Conservation (phyloP, 1,140 invertebrate species). For the Asobara japonica region DNA sequence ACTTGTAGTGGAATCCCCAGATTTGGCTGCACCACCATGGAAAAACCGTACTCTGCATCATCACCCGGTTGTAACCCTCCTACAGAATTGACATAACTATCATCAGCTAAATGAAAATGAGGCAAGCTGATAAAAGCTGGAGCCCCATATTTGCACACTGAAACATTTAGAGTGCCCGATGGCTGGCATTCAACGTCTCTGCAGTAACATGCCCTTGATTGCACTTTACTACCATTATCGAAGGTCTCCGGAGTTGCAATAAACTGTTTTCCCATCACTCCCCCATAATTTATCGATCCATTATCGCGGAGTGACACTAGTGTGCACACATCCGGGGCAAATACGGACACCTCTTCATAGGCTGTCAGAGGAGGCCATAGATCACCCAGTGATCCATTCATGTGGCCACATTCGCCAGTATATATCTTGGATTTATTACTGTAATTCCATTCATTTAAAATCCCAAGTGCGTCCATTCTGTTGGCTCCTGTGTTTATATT, state of each 20-base stretch:
- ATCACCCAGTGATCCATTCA: conserved; percentile 80
- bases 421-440: conserved; percentile 69
- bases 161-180: conserved; percentile 74
- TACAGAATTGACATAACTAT: conserved; percentile 71
- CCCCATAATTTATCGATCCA: conserved; percentile 56
- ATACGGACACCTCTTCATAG: conserved; percentile 70
- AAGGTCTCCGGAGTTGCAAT: conserved; percentile 70
- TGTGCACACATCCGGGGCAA: conserved; percentile 78
- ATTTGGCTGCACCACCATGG: conserved; percentile 77
- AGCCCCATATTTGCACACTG: conserved; percentile 76
- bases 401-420: conserved; percentile 69
- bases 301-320: conserved; percentile 57
- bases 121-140: conserved; percentile 86
- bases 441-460: conserved; percentile 75
- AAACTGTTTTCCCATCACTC: conserved; percentile 71
- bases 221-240: conserved; percentile 76
- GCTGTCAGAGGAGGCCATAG: conserved; percentile 76
- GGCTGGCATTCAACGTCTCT: conserved; percentile 58
- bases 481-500: conserved; percentile 77
- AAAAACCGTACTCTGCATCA: conserved; percentile 74
- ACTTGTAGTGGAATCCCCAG: conserved; percentile 77
- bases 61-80: conserved; percentile 77
- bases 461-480: conserved; percentile 73
- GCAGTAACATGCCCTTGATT: conserved; percentile 70
- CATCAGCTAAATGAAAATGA: conserved; percentile 86